A percentile compares a stretch with the other conserved stretches of the same genome.
These are phyloP conservation scores for Drosophila prostipennis DNA, from an alignment of 2,888 invertebrate species.

Conservation along the genomic window DNA sequence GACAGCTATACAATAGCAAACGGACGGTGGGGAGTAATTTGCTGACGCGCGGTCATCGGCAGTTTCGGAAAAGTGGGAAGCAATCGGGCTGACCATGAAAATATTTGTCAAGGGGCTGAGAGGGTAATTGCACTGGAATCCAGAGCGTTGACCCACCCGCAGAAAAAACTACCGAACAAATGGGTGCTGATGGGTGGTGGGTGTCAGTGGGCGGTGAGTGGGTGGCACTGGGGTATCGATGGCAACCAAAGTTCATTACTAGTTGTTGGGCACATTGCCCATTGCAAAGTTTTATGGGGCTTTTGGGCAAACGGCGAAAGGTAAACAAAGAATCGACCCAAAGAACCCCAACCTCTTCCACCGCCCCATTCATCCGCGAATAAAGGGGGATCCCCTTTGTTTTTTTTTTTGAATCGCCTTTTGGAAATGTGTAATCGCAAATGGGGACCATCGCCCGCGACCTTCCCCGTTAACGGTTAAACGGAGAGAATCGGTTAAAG, in stretches of 20 bases:
- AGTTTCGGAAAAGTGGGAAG: slow-evolving; percentile 5
- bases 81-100: slow-evolving; percentile 40
- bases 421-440: slow-evolving; percentile 43
- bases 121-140: slow-evolving; percentile 33
- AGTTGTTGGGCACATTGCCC: slow-evolving; percentile 34
- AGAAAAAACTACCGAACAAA: slow-evolving; percentile 12
- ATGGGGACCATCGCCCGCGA: slow-evolving; percentile 34
- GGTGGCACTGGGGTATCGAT: slow-evolving; percentile 20
- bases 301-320: slow-evolving; percentile 53
- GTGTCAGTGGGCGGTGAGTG: neutral
- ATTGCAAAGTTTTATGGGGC: slow-evolving; percentile 14
- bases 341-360: neutral
- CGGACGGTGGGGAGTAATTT: slow-evolving; percentile 4
- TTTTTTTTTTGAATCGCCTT: slow-evolving; percentile 33
- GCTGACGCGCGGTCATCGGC: slow-evolving; percentile 19
- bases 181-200: neutral
- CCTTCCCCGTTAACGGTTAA: slow-evolving; percentile 24
- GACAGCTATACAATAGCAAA: slow-evolving; percentile 1
- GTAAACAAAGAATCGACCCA: slow-evolving; percentile 74
- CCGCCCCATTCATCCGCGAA: neutral
- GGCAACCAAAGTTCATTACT: slow-evolving; percentile 46
- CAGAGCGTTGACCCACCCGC: slow-evolving; percentile 41
- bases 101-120: slow-evolving; percentile 26
- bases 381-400: slow-evolving; percentile 15
- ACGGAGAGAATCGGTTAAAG: slow-evolving; percentile 14